phyloP scores from a whole-genome alignment of 2,888 invertebrate genomes.

The Villa cingulata region DNA sequence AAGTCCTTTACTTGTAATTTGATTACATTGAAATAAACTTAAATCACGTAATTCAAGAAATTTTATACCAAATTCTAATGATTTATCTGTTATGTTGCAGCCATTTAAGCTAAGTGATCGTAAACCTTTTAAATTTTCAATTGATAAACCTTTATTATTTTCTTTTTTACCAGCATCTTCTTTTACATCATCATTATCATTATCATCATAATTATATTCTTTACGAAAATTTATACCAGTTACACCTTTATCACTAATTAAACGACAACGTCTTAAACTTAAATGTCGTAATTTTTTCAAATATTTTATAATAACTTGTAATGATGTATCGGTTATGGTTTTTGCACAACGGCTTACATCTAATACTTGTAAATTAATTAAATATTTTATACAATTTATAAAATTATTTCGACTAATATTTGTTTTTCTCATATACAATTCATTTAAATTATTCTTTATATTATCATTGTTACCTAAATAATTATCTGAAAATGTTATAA shows the following conservation, averaged over 20 bases:
- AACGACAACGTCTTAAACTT: background rate
- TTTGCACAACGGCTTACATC: background rate
- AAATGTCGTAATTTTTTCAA: background rate
- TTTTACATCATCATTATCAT: too few species aligned
- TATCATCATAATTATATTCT: background rate
- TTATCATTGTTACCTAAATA: background rate
- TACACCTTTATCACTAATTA: background rate
- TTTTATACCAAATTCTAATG: background rate
- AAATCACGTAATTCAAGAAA: background rate
- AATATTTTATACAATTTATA: background rate
- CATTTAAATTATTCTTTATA: background rate
- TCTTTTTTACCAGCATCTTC: too few species aligned
- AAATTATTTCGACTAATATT: background rate
- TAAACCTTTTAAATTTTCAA: background rate
- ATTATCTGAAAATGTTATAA: too few species aligned
- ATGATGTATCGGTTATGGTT: background rate
- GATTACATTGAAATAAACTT: background rate
- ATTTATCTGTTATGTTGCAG: background rate
- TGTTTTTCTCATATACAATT: background rate
- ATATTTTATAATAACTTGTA: background rate
- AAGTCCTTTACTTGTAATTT: background rate
- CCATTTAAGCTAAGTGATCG: background rate
- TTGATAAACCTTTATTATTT: background rate
- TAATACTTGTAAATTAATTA: background rate
- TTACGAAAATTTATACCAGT: background rate